These are phyloP conservation scores for Luscinia megarhynchos DNA, from an alignment of 2,797 vertebrate species.

Conservation along the genomic window DNA sequence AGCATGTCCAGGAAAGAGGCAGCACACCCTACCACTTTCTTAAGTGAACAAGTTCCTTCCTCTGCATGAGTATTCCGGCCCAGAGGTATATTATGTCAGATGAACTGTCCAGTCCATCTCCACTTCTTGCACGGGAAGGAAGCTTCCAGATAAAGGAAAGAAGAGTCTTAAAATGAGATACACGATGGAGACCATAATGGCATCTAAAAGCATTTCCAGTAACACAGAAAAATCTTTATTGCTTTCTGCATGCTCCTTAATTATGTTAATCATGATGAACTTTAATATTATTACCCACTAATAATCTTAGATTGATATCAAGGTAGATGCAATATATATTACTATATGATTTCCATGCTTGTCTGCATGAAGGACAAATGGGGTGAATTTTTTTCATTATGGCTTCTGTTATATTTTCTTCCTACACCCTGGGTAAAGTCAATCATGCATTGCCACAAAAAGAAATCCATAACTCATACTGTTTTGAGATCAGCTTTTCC, in stretches of 20 bases:
- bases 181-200: constrained; percentile 38
- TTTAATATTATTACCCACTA: constrained; percentile 44
- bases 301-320: constrained; percentile 43
- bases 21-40: constrained; percentile 27
- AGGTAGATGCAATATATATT: constrained; percentile 18
- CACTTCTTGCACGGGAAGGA: constrained; percentile 26
- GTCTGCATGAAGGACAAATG: constrained; percentile 58
- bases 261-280: constrained; percentile 50
- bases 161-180: constrained; percentile 34
- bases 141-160: constrained; percentile 42
- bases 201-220: constrained; percentile 68
- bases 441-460: constrained; percentile 39
- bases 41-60: constrained; percentile 59
- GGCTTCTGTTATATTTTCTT: constrained; percentile 25
- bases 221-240: constrained; percentile 62
- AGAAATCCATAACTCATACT: constrained; percentile 51
- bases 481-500: constrained; percentile 48
- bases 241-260: constrained; percentile 54
- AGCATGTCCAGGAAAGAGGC: constrained; percentile 31
- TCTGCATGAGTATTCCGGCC: constrained; percentile 19
- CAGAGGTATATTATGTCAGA: constrained; percentile 46
- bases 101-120: background rate
- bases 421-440: constrained; percentile 15
- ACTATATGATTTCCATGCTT: background rate
- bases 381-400: constrained; percentile 35